A percentile compares a stretch with the other conserved stretches of the same genome.
phyloP scores from a whole-genome alignment of 1,140 invertebrate species.

The Papilio polyxenes region DNA sequence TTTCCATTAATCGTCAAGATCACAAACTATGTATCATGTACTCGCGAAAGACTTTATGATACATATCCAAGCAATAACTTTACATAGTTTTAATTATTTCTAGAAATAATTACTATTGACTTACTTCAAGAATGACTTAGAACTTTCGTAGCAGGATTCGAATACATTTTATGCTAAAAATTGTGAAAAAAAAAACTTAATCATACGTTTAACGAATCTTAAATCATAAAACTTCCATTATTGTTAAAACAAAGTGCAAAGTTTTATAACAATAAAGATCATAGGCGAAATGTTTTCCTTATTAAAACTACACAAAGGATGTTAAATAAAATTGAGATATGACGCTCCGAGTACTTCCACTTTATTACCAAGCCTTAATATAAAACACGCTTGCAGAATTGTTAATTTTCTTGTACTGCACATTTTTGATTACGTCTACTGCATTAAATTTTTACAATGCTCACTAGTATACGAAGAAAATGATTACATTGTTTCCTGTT shows the following conservation, averaged over 20 bases:
- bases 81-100: too few relatives aligned
- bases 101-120: too few relatives aligned
- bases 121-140: not conserved
- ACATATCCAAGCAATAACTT: too few relatives aligned
- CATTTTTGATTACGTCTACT: constrained; percentile 71
- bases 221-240: not conserved
- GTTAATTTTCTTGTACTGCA: constrained; percentile 69
- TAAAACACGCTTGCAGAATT: constrained; percentile 68
- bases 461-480: not conserved
- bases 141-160: too few relatives aligned
- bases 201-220: not conserved
- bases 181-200: not conserved
- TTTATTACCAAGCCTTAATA: constrained; percentile 61
- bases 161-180: too few relatives aligned
- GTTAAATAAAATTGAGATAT: constrained; percentile 35
- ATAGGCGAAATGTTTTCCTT: constrained; percentile 17
- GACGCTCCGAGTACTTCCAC: constrained; percentile 33
- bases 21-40: too few relatives aligned
- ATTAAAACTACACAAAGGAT: constrained; percentile 34
- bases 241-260: constrained; percentile 12
- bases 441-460: constrained; percentile 35
- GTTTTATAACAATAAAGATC: constrained; percentile 33
- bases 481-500: not conserved
- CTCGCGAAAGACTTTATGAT: too few relatives aligned
- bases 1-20: too few relatives aligned